phyloP scores from a whole-genome alignment of 2,113 vertebrate genomes.

The Catharus minimus region DNA sequence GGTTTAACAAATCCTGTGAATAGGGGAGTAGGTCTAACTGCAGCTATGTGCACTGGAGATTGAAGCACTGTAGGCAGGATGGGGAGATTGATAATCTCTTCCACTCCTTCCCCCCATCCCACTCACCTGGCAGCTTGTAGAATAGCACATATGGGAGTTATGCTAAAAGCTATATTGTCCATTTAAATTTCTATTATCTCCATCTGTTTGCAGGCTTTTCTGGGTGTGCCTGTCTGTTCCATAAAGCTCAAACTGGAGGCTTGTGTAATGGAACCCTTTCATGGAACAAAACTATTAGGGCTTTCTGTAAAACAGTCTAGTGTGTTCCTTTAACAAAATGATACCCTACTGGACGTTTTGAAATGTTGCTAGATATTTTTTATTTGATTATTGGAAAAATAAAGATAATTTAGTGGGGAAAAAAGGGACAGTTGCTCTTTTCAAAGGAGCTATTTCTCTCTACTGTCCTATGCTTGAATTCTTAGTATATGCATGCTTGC shows the following conservation, averaged over 20 bases:
- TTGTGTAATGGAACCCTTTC: not conserved
- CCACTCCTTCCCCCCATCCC: not conserved
- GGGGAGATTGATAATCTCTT: not conserved
- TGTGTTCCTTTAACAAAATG: not conserved
- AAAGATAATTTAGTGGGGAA: not conserved
- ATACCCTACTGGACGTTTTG: not conserved
- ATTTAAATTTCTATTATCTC: not conserved
- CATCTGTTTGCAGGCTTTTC: conserved; percentile 3
- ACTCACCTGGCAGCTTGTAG: not conserved
- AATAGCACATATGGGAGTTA: not conserved
- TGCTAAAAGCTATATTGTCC: not conserved
- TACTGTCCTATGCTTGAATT: not conserved
- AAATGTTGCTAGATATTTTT: not conserved
- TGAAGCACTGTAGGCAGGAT: not conserved
- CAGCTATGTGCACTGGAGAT: not conserved
- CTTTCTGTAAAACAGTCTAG: not conserved
- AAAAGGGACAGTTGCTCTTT: not conserved
- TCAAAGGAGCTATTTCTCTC: not conserved
- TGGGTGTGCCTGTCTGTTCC: not conserved
- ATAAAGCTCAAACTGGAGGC: not conserved
- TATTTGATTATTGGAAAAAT: not conserved
- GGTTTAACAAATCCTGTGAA: not conserved
- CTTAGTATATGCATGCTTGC: not conserved
- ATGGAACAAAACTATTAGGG: not conserved
- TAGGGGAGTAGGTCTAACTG: not conserved